A percentile compares a stretch with the other conserved stretches of the same genome.
phyloP scores from a whole-genome alignment of 2,113 vertebrate species.

The Prietella phreatophila region DNA sequence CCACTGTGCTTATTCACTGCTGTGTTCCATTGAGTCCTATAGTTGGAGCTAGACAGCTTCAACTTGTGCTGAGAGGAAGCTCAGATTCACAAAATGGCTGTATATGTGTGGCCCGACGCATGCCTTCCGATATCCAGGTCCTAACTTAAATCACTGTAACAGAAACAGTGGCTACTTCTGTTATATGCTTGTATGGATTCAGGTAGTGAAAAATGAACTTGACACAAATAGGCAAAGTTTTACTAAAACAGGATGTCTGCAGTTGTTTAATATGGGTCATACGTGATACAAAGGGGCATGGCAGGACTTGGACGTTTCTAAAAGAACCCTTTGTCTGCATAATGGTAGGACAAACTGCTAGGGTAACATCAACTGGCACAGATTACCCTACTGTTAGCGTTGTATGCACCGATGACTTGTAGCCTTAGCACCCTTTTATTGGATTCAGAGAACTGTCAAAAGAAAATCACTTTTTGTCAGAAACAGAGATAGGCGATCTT shows the following conservation, averaged over 20 bases:
- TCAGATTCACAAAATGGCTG: not conserved
- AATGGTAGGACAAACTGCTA: constrained; percentile 48
- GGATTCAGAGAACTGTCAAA: constrained; percentile 24
- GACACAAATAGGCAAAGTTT: constrained; percentile 29
- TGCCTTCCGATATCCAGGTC: not conserved
- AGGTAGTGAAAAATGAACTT: constrained; percentile 28
- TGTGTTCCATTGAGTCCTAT: not conserved
- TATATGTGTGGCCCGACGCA: not conserved
- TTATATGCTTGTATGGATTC: constrained; percentile 2
- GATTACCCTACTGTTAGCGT: not conserved
- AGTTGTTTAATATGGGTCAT: constrained; percentile 34
- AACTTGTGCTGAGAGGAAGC: not conserved
- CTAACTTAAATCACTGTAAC: constrained; percentile 6
- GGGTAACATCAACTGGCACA: constrained; percentile 50
- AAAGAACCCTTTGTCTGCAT: constrained; percentile 48
- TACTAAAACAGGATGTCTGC: constrained; percentile 41
- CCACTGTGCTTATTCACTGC: not conserved
- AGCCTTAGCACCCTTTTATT: constrained; percentile 37
- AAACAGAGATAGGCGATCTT: not conserved
- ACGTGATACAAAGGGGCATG: constrained; percentile 36
- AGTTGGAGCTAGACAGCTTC: constrained; percentile 11
- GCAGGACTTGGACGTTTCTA: constrained; percentile 20
- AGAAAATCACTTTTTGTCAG: not conserved
- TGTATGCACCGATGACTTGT: constrained; percentile 43
- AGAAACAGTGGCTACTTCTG: constrained; percentile 2